These are phyloP conservation scores for Steinernema hermaphroditum DNA, from an alignment of 2,888 invertebrate species.

Conservation along the genomic window DNA sequence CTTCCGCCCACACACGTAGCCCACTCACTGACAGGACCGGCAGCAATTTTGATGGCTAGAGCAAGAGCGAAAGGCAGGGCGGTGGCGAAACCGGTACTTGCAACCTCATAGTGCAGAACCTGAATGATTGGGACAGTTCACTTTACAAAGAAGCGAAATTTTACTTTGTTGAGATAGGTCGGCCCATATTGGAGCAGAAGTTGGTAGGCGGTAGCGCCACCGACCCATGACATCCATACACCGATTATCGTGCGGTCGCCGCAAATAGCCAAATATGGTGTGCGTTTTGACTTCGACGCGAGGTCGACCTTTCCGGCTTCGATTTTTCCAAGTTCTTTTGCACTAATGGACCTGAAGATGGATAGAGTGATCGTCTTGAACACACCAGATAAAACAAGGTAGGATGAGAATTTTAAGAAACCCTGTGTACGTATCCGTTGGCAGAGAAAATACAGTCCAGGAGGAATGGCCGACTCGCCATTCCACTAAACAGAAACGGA, in stretches of 20 bases:
- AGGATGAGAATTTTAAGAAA: no score
- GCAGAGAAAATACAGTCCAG: no score
- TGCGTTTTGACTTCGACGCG: not conserved
- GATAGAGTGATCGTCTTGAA: not conserved
- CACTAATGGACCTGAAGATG: not conserved
- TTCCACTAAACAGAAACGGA: no score
- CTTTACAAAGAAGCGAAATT: not conserved
- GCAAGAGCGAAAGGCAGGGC: constrained; percentile 47
- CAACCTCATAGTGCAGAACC: constrained; percentile 47
- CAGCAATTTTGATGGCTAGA: constrained; percentile 41
- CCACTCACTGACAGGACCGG: constrained; percentile 48
- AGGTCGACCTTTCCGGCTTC: not conserved
- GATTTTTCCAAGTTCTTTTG: not conserved
- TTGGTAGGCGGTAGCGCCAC: constrained; percentile 29
- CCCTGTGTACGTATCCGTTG: no score
- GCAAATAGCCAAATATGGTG: not conserved
- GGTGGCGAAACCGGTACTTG: constrained; percentile 45
- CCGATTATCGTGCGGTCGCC: constrained; percentile 11
- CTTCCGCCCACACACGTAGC: constrained; percentile 45
- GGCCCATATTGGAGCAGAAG: constrained; percentile 34
- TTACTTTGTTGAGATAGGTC: constrained; percentile 30
- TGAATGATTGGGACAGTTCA: not conserved
- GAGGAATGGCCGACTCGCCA: no score
- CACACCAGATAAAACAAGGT: no score
- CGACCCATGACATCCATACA: constrained; percentile 30